phyloP scores from a whole-genome alignment of 2,888 invertebrate genomes.

The Icerya purchasi region DNA sequence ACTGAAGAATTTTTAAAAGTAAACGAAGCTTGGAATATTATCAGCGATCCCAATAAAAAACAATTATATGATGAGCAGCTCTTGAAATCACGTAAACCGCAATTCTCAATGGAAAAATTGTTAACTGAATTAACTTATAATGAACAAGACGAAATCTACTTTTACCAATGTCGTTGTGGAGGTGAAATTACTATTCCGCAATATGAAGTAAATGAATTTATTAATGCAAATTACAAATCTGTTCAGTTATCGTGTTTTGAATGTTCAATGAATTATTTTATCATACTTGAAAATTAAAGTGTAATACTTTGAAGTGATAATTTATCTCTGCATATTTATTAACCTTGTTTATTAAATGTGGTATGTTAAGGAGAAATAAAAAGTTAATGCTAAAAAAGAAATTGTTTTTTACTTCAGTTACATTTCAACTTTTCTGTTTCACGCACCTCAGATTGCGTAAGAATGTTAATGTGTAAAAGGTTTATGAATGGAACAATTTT shows the following conservation, averaged over 20 bases:
- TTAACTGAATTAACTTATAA: background rate
- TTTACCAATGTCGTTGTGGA: background rate
- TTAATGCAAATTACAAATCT: background rate
- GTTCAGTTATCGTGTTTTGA: background rate
- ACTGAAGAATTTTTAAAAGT: background rate
- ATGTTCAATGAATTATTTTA: background rate
- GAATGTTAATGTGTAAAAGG: too few species aligned
- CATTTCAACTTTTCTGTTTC: too few species aligned
- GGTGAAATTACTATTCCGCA: background rate
- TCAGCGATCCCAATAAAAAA: background rate
- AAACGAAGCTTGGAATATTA: background rate
- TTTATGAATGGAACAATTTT: too few species aligned
- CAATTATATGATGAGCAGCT: background rate
- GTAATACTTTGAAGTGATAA: too few species aligned
- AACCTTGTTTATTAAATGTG: too few species aligned
- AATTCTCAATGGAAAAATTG: background rate
- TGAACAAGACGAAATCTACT: background rate
- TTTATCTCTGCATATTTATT: too few species aligned
- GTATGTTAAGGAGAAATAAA: too few species aligned
- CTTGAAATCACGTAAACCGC: background rate
- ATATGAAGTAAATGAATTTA: background rate
- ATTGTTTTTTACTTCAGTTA: too few species aligned
- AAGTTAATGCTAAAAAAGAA: too few species aligned
- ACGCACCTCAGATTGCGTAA: too few species aligned
- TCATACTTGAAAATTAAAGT: background rate